phyloP scores from a whole-genome alignment of 2,797 vertebrate species.

The Chaetodon trifasciatus region DNA sequence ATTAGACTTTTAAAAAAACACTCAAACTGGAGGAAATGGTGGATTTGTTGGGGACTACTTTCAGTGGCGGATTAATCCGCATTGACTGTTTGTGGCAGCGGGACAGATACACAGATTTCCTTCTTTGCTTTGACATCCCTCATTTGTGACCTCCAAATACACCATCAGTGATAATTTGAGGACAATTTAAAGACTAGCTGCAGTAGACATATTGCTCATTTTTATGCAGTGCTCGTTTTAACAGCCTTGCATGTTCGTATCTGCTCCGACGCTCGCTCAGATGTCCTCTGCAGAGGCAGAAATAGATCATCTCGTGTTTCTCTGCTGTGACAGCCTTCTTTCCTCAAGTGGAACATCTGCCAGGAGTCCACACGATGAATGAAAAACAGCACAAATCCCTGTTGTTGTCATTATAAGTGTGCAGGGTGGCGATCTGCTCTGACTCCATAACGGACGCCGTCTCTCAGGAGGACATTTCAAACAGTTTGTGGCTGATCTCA shows the following conservation, averaged over 20 bases:
- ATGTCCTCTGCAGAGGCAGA: background rate
- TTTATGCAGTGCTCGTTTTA: background rate
- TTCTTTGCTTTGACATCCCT: background rate
- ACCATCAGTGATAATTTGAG: background rate
- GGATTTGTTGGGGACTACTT: background rate
- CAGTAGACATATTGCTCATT: background rate
- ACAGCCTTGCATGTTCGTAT: background rate
- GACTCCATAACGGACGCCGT: background rate
- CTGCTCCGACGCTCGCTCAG: background rate
- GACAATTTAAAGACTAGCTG: background rate
- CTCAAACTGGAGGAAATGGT: background rate
- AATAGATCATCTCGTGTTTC: background rate
- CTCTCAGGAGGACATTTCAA: constrained; percentile 1
- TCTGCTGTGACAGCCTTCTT: background rate
- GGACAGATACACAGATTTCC: background rate
- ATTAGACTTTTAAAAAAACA: too few relatives aligned
- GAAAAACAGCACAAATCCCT: constrained; percentile 10
- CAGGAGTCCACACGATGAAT: constrained; percentile 4
- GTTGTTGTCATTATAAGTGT: background rate
- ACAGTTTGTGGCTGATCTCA: background rate
- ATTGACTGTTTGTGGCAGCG: too few relatives aligned
- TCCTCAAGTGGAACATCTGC: constrained; percentile 17
- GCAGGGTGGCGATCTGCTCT: background rate
- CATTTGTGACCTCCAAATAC: background rate
- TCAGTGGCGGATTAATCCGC: background rate